Conservation (phyloP, 2,113 vertebrate species). For the Procapra przewalskii region DNA sequence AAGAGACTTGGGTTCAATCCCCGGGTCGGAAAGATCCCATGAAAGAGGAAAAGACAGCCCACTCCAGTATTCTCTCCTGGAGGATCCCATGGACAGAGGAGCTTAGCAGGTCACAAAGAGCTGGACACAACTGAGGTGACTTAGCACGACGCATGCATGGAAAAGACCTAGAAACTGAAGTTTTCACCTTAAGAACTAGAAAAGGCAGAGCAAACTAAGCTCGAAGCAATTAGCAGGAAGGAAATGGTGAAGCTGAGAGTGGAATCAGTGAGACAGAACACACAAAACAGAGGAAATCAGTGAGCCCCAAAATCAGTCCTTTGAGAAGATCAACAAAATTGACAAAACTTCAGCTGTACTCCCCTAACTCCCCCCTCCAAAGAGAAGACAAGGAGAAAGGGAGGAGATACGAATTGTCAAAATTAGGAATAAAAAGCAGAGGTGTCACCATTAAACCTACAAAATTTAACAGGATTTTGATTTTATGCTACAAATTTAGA, state of each 20-base stretch:
- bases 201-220: background rate
- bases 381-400: background rate
- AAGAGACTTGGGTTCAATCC: background rate
- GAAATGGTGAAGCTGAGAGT: background rate
- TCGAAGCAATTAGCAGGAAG: background rate
- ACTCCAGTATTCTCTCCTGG: background rate
- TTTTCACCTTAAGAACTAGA: background rate
- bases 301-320: background rate
- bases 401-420: background rate
- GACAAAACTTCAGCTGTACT: background rate
- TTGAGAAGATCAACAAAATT: background rate
- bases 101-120: background rate
- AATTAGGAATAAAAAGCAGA: background rate
- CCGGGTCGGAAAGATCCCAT: rapidly evolving
- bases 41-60: background rate
- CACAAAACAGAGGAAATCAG: background rate
- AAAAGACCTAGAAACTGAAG: background rate
- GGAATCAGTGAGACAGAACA: background rate
- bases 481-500: background rate
- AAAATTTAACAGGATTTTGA: background rate
- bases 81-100: background rate
- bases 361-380: background rate
- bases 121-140: background rate
- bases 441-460: background rate
- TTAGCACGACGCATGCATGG: rapidly evolving